Evolutionary conservation across 2,113 vertebrate species (phyloP), one percentile per base, ranked within the genome.

Genomic region (Kobus ellipsiprymnus): DNA sequence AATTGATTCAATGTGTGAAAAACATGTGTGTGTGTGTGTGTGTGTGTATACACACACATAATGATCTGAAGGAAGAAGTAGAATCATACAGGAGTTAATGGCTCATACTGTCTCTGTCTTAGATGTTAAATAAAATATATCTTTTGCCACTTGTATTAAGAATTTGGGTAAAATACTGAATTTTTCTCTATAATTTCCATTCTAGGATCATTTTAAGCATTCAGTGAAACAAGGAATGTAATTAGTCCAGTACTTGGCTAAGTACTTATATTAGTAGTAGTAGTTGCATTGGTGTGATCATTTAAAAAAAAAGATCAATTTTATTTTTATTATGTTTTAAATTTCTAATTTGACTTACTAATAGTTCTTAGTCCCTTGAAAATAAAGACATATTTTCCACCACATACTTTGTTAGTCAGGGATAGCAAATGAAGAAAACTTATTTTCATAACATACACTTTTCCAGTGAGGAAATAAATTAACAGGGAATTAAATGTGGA

Each of bases 141-240:
- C 29, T 62, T 87, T 92, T 93, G 9, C 3, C 74, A 90, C 7
- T 48, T 85, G 44, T 80, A 52, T 84, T 89, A 23, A 89, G 64
- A 94, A 80, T 67, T 81, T 96, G 6, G n/a, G 12, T 27, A 77
- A 96, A 46, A 84, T 91, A 50, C 7, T 64, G 7, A 67, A 67
- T 71, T 48, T 71, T 40, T 55, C 25, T 87, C 12, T 44, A 36
- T 21, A 27, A 33, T 93, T 36, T 89, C 9, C 44, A 29, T 62
- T 48, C 1, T 84, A 62, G 12, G 7, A 6, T 52, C 40, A 8
- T 82, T 82, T 83, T 95, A 78, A 55, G 3, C n/a, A 78, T 91
- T 64, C 48, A 96, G 30, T 29, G 74, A 84, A 55, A 5, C 7
- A 78, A 77, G 7, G 9, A 83, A 83, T 77, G 2, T 60, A 54